Conservation (phyloP, 1,140 invertebrate genomes). For the Tyrophagus putrescentiae region DNA sequence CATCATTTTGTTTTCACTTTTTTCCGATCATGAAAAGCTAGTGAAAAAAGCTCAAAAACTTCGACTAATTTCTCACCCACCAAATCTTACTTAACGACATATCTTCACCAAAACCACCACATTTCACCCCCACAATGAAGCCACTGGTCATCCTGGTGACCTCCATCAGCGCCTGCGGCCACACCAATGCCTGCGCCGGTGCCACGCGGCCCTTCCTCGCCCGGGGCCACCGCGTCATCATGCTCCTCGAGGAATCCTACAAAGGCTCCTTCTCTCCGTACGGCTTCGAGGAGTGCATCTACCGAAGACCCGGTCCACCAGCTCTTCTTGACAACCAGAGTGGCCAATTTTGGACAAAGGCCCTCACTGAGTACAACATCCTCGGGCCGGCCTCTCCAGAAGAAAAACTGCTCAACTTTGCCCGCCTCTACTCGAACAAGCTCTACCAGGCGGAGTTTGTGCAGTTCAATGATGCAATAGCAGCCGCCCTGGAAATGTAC, state of each 20-base stretch:
- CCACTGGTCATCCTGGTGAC: neutral
- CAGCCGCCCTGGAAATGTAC: neutral
- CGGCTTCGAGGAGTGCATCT: slow-evolving; percentile 5
- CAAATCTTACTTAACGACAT: too few species aligned
- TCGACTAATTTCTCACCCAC: too few species aligned
- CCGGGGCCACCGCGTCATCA: slow-evolving; percentile 2
- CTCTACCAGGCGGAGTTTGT: too few species aligned
- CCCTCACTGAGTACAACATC: neutral
- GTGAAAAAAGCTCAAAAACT: too few species aligned
- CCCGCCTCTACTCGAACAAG: neutral
- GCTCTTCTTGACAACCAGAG: neutral
- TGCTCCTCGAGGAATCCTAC: neutral
- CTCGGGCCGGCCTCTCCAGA: neutral
- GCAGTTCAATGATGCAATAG: slow-evolving; percentile 1
- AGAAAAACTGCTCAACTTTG: neutral
- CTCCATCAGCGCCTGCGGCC: neutral
- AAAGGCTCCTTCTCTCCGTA: neutral
- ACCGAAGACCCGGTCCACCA: neutral
- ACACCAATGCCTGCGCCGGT: neutral
- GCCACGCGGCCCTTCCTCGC: neutral
- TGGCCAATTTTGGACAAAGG: neutral
- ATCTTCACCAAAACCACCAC: too few species aligned
- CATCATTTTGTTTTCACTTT: too few species aligned
- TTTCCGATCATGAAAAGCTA: too few species aligned
- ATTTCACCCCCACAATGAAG: neutral